A percentile compares a stretch with the other conserved stretches of the same genome.
phyloP scores from a whole-genome alignment of 92 coral and sea anemone genomes.

The Siderastrea siderea region DNA sequence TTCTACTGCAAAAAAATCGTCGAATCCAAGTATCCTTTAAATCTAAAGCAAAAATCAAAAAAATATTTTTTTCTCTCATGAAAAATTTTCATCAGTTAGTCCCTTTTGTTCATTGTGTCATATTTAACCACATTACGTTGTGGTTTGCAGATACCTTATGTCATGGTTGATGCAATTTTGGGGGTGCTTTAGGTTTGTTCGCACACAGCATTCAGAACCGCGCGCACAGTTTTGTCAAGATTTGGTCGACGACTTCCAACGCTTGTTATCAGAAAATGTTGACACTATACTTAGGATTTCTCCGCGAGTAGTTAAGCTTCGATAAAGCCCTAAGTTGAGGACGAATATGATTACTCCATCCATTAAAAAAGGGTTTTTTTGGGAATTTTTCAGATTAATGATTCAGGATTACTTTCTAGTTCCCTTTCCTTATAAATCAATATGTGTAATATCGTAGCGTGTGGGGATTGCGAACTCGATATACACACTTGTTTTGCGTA shows the following conservation, averaged over 20 bases:
- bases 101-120: constrained; percentile 43
- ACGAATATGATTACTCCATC: constrained; percentile 26
- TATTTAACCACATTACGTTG: constrained; percentile 38
- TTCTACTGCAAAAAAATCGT: constrained; percentile 90
- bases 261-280: constrained; percentile 11
- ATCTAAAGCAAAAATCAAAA: constrained; percentile 19
- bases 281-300: constrained; percentile 25
- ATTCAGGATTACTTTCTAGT: not conserved
- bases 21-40: constrained; percentile 97
- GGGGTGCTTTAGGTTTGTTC: not conserved
- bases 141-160: constrained; percentile 23
- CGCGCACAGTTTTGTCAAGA: constrained; percentile 15
- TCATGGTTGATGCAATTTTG: constrained; percentile 30
- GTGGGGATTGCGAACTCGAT: not conserved
- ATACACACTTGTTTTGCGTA: not conserved
- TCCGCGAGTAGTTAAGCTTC: not conserved
- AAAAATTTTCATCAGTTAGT: constrained; percentile 11
- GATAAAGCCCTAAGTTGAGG: constrained; percentile 17
- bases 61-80: constrained; percentile 23
- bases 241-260: not conserved
- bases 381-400: not conserved
- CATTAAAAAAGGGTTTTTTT: not conserved
- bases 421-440: not conserved
- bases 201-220: not conserved
- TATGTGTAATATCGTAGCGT: not conserved